Evolutionary conservation across 2,113 vertebrate species (phyloP).

Genomic region (Prunella himalayana): DNA sequence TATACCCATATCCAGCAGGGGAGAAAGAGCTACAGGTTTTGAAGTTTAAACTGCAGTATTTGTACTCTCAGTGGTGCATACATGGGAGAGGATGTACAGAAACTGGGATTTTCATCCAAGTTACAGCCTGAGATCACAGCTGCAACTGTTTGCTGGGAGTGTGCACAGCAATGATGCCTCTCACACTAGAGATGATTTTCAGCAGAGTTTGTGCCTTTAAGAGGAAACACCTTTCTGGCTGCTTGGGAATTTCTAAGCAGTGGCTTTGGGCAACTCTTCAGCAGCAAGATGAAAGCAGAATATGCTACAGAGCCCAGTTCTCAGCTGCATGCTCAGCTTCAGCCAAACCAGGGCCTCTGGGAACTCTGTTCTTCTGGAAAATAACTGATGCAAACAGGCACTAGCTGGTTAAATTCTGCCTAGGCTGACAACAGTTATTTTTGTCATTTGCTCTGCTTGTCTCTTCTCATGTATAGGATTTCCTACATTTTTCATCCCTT

Average conservation of each 20-base stretch:
- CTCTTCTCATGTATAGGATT: not conserved
- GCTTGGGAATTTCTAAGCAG: not conserved
- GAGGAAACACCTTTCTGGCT: not conserved
- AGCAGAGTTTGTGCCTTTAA: not conserved
- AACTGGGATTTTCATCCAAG: not conserved
- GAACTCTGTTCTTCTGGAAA: not conserved
- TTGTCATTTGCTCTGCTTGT: not conserved
- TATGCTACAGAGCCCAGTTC: not conserved
- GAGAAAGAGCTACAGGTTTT: not conserved
- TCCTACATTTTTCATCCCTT: not conserved
- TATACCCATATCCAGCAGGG: not conserved
- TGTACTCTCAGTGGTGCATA: not conserved
- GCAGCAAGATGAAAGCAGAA: not conserved
- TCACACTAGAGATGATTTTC: not conserved
- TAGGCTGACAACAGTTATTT: slow-evolving; percentile 11
- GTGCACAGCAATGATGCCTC: not conserved
- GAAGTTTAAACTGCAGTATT: not conserved
- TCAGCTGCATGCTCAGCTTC: not conserved
- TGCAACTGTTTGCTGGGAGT: not conserved
- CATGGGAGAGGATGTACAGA: not conserved
- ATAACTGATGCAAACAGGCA: not conserved
- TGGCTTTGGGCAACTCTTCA: not conserved
- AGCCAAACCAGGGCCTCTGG: not conserved
- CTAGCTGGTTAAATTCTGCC: not conserved
- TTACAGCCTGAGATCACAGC: not conserved